Base-by-base conservation (phyloP, 2,888 invertebrate species). In the Elmis aenea region DNA sequence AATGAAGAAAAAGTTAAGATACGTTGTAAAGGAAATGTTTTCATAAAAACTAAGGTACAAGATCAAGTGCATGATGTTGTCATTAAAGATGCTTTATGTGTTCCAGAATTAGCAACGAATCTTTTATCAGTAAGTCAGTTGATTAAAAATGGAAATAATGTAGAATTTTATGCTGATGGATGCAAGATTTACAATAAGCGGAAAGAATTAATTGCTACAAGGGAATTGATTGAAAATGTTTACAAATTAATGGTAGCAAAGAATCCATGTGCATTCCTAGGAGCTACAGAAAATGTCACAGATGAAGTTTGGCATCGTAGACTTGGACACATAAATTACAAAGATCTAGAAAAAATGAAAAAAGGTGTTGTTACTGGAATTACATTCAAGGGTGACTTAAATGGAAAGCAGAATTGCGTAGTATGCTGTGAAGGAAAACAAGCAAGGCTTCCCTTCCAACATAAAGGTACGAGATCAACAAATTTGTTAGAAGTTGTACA, bases 381-480 rank as follows among this genome's bases (percentile, higher is more conserved):
- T 6, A 18, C 5, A 10, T 6, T 14, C 8, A 14, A 22, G 15
- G 16, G 11, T 6, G 15, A 22, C 13, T n/a, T 23, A 18, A 18
- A 6, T 8, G 6, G 28, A 20, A 42, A 39, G 6, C 45, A 49
- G 18, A 25, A 25, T 10, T 53, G 50, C 38, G 15, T 29, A n/a
- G 24, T 34, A 5, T 50, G 53, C 27, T 48, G 35, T 47, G 53
- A 57, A 36, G 57, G 50, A 0, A 59, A 58, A 33, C 53, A 57
- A 23, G 6, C 39, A 3, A 42, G 55, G 16, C 43, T 54, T 10
- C 55, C 57, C 3, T 59, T 58, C 28, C 21, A 26, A 9, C 30
- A 46, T 30, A 12, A 21, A 12, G 46, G 47, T 8, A 33, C 23
- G 3, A 46, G 48, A 31, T 50, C 46, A 10, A 39, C 6, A 14